Base-by-base conservation (phyloP, 1,140 invertebrate species). In the Meloidogyne chitwoodi region DNA sequence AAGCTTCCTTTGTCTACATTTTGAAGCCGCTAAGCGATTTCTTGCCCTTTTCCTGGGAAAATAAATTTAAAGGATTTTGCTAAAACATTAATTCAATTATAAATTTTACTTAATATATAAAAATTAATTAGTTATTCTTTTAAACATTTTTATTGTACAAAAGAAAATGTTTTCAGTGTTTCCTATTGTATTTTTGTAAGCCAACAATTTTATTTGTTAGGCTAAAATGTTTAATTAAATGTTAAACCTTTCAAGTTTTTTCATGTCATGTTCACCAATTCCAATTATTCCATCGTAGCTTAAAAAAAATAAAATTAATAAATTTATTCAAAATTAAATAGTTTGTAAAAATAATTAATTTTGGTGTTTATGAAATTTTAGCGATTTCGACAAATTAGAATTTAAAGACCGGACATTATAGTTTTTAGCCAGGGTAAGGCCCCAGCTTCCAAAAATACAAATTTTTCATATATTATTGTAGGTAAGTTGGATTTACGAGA, bases 21-120 rank as follows among this genome's bases (percentile, higher is more conserved):
- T 73, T 29, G 70, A 73, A 29, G 70, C 70, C n/a, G 70, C 70
- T 22, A 63, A 27, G 11, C 70, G 41, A 31, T 73, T 73, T 22
- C 70, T 29, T 26, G 48, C 70, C n/a, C 70, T 48, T 73, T 73
- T 73, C 48, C 70, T 73, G 34, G n/a, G n/a, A n/a, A n/a, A n/a
- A n/a, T n/a, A n/a, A n/a, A n/a, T n/a, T n/a, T n/a, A n/a, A n/a
- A n/a, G n/a, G n/a, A n/a, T n/a, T n/a, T n/a, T n/a, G n/a, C n/a
- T n/a, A n/a, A n/a, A n/a, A n/a, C n/a, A n/a, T n/a, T n/a, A n/a
- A n/a, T 1, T 19, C 22, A 27, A 29, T 19, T 5, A n/a, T 67
- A 4, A 6, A 67, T 67, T 24, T 22, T 22, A 66, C 65, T 29
- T 66, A n/a, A 24, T 31, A 66, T 66, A 66, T n/a, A 22, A 16